These are phyloP conservation scores for Pseudois nayaur DNA, from an alignment of 2,113 vertebrate species.

Conservation along the genomic window DNA sequence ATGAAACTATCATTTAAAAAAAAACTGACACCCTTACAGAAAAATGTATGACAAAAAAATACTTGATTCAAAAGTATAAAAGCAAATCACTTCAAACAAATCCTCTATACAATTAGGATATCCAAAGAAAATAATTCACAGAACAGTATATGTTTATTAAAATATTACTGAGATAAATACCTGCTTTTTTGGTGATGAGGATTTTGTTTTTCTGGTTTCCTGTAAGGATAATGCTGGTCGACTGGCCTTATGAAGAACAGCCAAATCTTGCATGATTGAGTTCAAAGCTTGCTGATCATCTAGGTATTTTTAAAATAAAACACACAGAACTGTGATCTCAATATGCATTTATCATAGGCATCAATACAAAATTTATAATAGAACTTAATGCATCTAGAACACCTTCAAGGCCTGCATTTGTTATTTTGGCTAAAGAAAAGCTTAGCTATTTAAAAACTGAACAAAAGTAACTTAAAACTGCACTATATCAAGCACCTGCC, in stretches of 20 bases:
- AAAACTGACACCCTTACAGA: background rate
- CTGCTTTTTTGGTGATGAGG: constrained; percentile 96
- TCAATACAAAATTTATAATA: constrained; percentile 10
- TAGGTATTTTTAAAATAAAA: constrained; percentile 61
- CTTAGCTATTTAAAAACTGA: constrained; percentile 23
- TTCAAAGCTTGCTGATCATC: constrained; percentile 98
- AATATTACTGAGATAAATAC: constrained; percentile 77
- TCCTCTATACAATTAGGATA: background rate
- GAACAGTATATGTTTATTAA: constrained; percentile 43
- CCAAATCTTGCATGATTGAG: constrained; percentile 99
- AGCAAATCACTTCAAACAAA: background rate
- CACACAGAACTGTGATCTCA: constrained; percentile 27
- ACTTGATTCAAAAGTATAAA: constrained; percentile 19
- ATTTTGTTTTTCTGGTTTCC: constrained; percentile 91
- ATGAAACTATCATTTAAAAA: background rate
- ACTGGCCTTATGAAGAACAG: constrained; percentile 95
- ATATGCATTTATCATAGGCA: constrained; percentile 17
- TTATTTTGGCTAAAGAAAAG: constrained; percentile 11
- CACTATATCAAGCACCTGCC: background rate
- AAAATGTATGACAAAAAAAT: background rate
- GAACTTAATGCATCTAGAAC: background rate
- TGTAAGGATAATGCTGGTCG: constrained; percentile 89
- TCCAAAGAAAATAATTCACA: constrained; percentile 29
- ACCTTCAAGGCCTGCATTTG: background rate
- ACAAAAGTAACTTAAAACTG: background rate